Evolutionary conservation across 2,797 vertebrate species (phyloP), one percentile per base, ranked within the genome.

Genomic region (Sebastes elongatus): DNA sequence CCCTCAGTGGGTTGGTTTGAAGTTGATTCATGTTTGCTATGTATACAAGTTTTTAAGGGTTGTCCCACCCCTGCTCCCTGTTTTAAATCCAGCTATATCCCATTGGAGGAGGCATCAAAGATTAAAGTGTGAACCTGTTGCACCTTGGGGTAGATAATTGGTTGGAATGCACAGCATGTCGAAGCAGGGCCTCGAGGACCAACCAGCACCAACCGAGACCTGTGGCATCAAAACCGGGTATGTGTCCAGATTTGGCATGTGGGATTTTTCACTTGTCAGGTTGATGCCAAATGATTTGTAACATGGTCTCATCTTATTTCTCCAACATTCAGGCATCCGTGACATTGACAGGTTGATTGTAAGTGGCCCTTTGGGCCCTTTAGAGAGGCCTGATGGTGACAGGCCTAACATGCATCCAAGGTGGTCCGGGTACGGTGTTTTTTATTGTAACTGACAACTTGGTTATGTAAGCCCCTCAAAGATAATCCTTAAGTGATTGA

Each of bases 81-180:
- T 93, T 93, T 93, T 93, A 91, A 94, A 94, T 94, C 93, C 92
- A 87, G 68, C 89, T 93, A 83, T 91, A 95, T 94, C 92, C 93
- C 90, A 92, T 89, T 85, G 85, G 86, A 90, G 80, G 75, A 94
- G 87, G 89, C 91, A 94, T 94, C 92, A 90, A 94, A 94, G 91
- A 91, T 89, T 89, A 90, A 86, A 89, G 89, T 92, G 88, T 91
- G 90, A 95, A 93, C 89, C 89, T 93, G 88, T 91, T 91, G 92
- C 90, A 91, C 90, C 87, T 88, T 87, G 56, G 90, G 86, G 72
- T 91, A 80, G 89, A 89, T 93, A 92, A 93, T 93, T 92, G 77
- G 82, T 81, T 92, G 92, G 92, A 94, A 94, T 94, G 91, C 77
- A 73, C 82, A 90, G 93, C 93, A 83, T 92, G 92, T 93, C 55